phyloP scores from a whole-genome alignment of 2,113 vertebrate species.

The Nerophis lumbriciformis region DNA sequence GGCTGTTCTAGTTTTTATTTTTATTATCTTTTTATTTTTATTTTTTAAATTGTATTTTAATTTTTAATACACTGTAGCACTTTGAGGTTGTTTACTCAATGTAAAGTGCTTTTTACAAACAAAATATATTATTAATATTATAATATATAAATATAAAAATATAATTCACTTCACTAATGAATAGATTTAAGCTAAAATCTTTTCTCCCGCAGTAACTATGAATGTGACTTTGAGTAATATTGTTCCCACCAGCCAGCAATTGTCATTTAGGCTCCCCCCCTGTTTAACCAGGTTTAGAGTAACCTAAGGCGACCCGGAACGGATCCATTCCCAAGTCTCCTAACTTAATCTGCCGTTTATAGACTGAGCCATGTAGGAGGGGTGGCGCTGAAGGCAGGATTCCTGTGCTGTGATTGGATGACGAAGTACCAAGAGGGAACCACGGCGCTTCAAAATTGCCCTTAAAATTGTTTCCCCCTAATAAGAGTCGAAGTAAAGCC shows the following conservation, averaged over 20 bases:
- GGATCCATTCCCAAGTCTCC: slow-evolving; percentile 57
- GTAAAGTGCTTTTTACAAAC: no score
- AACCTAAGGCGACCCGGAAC: slow-evolving; percentile 69
- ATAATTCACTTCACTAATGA: no score
- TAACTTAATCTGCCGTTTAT: slow-evolving; percentile 73
- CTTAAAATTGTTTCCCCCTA: slow-evolving; percentile 61
- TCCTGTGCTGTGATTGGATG: slow-evolving; percentile 56
- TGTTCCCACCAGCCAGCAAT: slow-evolving; percentile 56
- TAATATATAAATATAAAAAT: no score
- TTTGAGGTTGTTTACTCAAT: no score
- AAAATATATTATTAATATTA: no score
- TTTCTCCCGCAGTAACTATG: slow-evolving; percentile 14
- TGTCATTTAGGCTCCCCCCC: slow-evolving; percentile 65
- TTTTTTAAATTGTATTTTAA: no score
- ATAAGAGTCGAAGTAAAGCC: slow-evolving; percentile 60
- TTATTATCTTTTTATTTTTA: no score
- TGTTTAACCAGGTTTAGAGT: slow-evolving; percentile 65
- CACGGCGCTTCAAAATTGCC: slow-evolving; percentile 57
- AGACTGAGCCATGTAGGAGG: slow-evolving; percentile 47
- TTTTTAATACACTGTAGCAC: no score
- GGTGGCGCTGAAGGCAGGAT: slow-evolving; percentile 29
- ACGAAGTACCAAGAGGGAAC: slow-evolving; percentile 72
- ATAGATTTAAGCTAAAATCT: neutral
- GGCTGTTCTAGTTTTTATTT: no score
- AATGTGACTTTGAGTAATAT: slow-evolving; percentile 62